Base-by-base conservation (phyloP, 2,113 vertebrate genomes). In the Polypterus bichir region DNA sequence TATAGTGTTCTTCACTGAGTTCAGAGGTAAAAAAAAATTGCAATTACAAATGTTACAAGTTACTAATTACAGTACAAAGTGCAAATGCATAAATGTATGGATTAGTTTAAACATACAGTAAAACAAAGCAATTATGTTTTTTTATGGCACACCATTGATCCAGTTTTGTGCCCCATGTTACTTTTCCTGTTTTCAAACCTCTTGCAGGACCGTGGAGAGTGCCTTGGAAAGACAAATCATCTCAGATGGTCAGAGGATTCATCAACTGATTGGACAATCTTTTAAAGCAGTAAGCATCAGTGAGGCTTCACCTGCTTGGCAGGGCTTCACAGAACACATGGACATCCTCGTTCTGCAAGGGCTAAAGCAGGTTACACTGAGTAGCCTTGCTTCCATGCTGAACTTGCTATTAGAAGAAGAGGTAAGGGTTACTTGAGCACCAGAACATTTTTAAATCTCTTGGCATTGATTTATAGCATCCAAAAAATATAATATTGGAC, bases 231-330 rank as follows among this genome's bases (percentile, higher is more conserved):
- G 8, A 27, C 9, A 65, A 2, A 60, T 65, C 9, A 3, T 65
- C 47, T 27, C 60, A 7, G 67, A 69, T 51, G 64, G 67, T 6
- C 56, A 63, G 4, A 62, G 44, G 9, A 69, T 65, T 46, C 60
- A 65, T 7, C 54, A 5, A n/a, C 64, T 69, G 54, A 57, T 69
- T 54, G 11, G 65, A 5, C 53, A 69, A 52, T 65, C 57, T 7
- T 59, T 69, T 27, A n/a, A 6, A 47, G 67, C 64, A 3, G 59
- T 60, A 49, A 53, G 63, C 2, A 60, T 65, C 10, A 69, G 67
- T 47, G 67, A 69, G 58, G 67, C 64, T 10, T 69, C 64, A 7
- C 64, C 67, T 9, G 67, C 67, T 10, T 69, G 67, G 67, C 67
- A 65, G 46, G 60, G 65, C 47, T 69, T 59, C 49, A 62, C 63